phyloP scores from a whole-genome alignment of 1,140 invertebrate genomes.

The Theocolax elegans region DNA sequence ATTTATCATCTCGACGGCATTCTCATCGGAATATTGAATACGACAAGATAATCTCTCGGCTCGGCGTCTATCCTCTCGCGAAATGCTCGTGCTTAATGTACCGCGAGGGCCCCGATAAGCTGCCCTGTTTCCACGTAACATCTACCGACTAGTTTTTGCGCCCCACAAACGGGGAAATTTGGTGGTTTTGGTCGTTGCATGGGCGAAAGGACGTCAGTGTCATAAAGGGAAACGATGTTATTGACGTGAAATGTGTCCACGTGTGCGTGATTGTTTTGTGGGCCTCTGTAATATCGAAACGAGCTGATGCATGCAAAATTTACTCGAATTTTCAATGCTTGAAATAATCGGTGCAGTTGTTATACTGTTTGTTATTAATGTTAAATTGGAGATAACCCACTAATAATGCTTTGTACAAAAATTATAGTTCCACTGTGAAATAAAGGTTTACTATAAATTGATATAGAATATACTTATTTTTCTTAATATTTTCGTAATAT shows the following conservation, averaged over 20 bases:
- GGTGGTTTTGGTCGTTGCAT: too few relatives aligned
- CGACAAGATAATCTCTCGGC: slow-evolving; percentile 63
- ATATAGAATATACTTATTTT: too few relatives aligned
- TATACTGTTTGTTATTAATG: too few relatives aligned
- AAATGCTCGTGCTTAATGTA: slow-evolving; percentile 61
- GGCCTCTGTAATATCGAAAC: background rate
- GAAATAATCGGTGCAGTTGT: too few relatives aligned
- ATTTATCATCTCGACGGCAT: slow-evolving; percentile 58
- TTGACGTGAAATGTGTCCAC: slow-evolving; percentile 4
- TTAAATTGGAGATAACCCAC: too few relatives aligned
- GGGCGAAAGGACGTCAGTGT: slow-evolving; percentile 1
- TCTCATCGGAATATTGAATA: slow-evolving; percentile 65
- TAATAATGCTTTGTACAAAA: too few relatives aligned
- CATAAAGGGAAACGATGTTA: slow-evolving; percentile 21
- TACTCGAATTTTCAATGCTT: background rate
- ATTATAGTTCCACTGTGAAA: too few relatives aligned
- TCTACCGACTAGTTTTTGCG: slow-evolving; percentile 50
- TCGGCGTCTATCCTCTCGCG: slow-evolving; percentile 47
- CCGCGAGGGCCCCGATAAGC: slow-evolving; percentile 60
- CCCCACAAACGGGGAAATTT: too few relatives aligned
- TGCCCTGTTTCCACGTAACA: slow-evolving; percentile 41
- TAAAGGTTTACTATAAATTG: too few relatives aligned
- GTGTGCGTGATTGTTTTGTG: slow-evolving; percentile 4
- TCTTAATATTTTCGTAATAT: too few relatives aligned
- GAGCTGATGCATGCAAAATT: background rate